phyloP scores from a whole-genome alignment of 2,113 vertebrate species.

The Dissostichus mawsoni region DNA sequence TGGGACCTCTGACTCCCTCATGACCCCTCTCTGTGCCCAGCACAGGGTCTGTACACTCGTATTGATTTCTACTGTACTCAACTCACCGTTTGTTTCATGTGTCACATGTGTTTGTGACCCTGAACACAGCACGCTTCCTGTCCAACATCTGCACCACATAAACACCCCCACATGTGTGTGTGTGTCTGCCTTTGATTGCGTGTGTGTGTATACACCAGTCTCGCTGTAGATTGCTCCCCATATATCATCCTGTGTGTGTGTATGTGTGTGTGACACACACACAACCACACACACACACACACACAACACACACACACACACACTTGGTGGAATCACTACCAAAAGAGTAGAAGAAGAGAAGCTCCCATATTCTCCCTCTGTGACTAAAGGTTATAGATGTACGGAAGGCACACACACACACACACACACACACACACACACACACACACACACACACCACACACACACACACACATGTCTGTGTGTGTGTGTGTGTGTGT shows the following conservation, averaged over 20 bases:
- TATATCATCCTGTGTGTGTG: constrained; percentile 55
- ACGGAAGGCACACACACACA: constrained; percentile 12
- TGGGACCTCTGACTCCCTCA: constrained; percentile 18
- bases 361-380: background rate
- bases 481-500: too few species aligned
- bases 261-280: background rate
- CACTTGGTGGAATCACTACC: background rate
- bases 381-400: background rate
- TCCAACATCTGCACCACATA: constrained; percentile 76
- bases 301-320: too few species aligned
- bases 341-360: constrained; percentile 11
- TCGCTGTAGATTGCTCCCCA: constrained; percentile 60
- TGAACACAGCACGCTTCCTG: constrained; percentile 62
- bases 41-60: background rate
- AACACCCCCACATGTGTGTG: constrained; percentile 63
- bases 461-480: too few species aligned
- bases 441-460: too few species aligned
- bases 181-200: constrained; percentile 59
- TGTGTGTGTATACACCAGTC: constrained; percentile 59
- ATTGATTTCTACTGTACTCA: constrained; percentile 30
- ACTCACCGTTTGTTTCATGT: constrained; percentile 22
- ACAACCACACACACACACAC: too few species aligned
- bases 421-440: background rate
- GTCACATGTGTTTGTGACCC: constrained; percentile 60
- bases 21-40: constrained; percentile 14